Base-by-base conservation (phyloP, 2,113 vertebrate genomes). In the Hirundichthys speculiger region DNA sequence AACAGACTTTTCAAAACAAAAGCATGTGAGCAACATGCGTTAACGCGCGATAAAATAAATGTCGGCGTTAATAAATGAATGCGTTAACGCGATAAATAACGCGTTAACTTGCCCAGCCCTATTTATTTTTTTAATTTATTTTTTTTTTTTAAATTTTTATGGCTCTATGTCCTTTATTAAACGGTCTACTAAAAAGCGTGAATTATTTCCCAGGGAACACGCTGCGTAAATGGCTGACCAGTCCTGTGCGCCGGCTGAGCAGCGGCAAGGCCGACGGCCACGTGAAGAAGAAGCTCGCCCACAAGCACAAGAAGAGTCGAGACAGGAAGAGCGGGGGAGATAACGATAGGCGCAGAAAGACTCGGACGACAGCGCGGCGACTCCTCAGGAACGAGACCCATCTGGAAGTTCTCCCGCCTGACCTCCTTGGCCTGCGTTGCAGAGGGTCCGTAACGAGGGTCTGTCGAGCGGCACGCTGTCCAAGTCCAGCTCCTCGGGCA, bases 301-400 rank as follows among this genome's bases (percentile, higher is more conserved):
- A 96, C 91, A 99, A 99, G 78, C 96, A 97, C 86, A 99, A 99
- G 92, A 99, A 99, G 87, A 97, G 92, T 71, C 89, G 96, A 4
- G 97, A 99, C 14, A 95, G 98, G 41, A 99, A 98, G 88, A 97
- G 95, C 1, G 90, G 94, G n/a, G 0, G 98, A 99, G 2, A 90
- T 89, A 67, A 86, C 71, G 0, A 74, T 93, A 0, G 95, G 95
- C 48, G 0, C 96, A 98, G 89, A 99, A 98, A 80, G 98, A 99
- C 87, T 98, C 96, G 0, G 98, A 99, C 1, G 98, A 99, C 71
- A 98, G 97, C 0, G 96, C 96, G 0, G 97, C 97, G 0, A 99
- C 97, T 0, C 98, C 98, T 0, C 98, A 99, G 59, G 98, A 99
- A n/a, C 19, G 97, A 99, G 91, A 99, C 96, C n/a, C n/a, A n/a